Evolutionary conservation across 2,888 invertebrate species (phyloP).

Genomic region (Cephus sareptanus): DNA sequence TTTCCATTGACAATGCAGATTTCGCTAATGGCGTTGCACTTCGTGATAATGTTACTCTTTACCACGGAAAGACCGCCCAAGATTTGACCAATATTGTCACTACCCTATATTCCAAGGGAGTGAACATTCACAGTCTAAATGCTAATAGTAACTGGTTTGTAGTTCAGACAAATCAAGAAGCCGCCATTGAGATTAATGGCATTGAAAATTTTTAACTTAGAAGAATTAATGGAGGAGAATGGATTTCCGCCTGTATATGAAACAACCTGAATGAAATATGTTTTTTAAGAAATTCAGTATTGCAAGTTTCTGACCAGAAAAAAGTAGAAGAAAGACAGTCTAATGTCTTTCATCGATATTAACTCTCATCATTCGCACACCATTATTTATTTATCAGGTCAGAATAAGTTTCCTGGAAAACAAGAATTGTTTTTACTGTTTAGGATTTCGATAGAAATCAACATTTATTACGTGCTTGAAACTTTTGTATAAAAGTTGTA

Average conservation of each 20-base stretch:
- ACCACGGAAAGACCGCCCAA: constrained; percentile 40
- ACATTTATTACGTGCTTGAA: not conserved
- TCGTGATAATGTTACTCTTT: constrained; percentile 49
- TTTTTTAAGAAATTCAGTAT: constrained; percentile 24
- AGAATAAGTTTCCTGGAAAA: constrained; percentile 4
- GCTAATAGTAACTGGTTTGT: constrained; percentile 58
- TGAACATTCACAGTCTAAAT: constrained; percentile 54
- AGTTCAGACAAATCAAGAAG: constrained; percentile 54
- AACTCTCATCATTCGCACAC: not conserved
- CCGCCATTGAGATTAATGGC: constrained; percentile 38
- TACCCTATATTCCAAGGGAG: constrained; percentile 46
- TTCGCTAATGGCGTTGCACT: constrained; percentile 58
- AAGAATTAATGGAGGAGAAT: not conserved
- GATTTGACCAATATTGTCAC: constrained; percentile 56
- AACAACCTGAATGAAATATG: not conserved
- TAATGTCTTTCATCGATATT: not conserved
- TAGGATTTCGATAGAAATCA: constrained; percentile 6
- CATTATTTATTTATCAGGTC: constrained; percentile 4
- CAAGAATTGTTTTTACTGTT: constrained; percentile 21
- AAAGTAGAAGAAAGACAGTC: not conserved
- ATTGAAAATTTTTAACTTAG: constrained; percentile 43
- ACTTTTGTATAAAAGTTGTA: not conserved
- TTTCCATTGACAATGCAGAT: constrained; percentile 59
- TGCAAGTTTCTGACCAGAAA: constrained; percentile 20
- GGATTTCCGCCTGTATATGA: not conserved